Percentiles rank a stretch among this genome's conserved stretches.
Evolutionary conservation across 2,888 invertebrate genomes (phyloP).

Genomic region (Spodoptera exigua): DNA sequence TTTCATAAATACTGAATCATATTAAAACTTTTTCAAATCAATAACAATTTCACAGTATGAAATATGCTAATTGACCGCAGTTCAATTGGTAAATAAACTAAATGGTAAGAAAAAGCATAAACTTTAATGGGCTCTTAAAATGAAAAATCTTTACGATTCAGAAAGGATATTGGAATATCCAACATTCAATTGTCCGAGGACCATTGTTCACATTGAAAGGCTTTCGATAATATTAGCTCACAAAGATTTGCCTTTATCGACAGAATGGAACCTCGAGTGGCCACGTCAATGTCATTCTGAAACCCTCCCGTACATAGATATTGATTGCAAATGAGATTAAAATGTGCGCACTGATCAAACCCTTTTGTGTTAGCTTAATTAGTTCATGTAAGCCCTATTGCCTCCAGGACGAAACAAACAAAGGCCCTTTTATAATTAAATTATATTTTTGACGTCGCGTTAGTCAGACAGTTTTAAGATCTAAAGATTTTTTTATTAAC

Average conservation of each 20-base stretch:
- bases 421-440: constrained; percentile 36
- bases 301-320: constrained; percentile 60
- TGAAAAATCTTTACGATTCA: constrained; percentile 56
- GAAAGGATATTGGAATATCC: constrained; percentile 58
- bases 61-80: constrained; percentile 16
- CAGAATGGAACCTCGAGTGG: constrained; percentile 57
- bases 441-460: constrained; percentile 14
- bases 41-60: constrained; percentile 5
- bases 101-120: constrained; percentile 43
- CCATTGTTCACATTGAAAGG: constrained; percentile 67
- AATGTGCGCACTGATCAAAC: constrained; percentile 63
- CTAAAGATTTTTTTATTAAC: no score
- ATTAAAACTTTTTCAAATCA: constrained; percentile 36
- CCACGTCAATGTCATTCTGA: constrained; percentile 61
- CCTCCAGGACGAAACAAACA: constrained; percentile 37
- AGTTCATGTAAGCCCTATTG: constrained; percentile 45
- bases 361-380: constrained; percentile 63
- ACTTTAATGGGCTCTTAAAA: constrained; percentile 46
- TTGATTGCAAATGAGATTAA: constrained; percentile 72
- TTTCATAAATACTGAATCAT: constrained; percentile 35
- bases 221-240: constrained; percentile 68
- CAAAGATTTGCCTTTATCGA: constrained; percentile 62
- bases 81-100: constrained; percentile 27
- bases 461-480: background rate
- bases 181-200: constrained; percentile 59